phyloP scores from a whole-genome alignment of 2,113 vertebrate species.

The Tiliqua scincoides region DNA sequence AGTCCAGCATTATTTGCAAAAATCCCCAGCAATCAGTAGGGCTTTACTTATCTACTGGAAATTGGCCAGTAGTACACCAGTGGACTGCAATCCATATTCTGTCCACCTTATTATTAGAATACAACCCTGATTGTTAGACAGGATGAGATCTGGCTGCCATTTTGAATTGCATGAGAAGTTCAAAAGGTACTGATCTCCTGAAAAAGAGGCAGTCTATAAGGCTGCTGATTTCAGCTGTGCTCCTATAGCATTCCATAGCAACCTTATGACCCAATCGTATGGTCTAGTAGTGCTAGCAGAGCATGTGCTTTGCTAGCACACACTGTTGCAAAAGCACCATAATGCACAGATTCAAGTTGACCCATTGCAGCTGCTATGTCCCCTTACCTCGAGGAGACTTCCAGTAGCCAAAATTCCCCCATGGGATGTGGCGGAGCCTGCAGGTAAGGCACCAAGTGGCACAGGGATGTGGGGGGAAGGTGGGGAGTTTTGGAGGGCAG shows the following conservation, averaged over 20 bases:
- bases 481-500: no score
- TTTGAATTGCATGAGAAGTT: constrained; percentile 54
- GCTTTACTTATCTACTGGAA: background rate
- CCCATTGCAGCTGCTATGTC: no score
- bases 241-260: constrained; percentile 16
- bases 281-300: no score
- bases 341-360: no score
- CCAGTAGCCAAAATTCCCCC: no score
- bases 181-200: constrained; percentile 33
- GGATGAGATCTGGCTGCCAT: constrained; percentile 38
- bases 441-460: no score
- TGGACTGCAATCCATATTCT: background rate
- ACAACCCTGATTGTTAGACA: constrained; percentile 25
- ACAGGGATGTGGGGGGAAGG: no score
- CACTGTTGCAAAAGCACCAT: no score
- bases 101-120: constrained; percentile 21
- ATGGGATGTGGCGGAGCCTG: no score
- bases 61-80: background rate
- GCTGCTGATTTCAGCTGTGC: background rate
- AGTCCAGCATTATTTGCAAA: background rate
- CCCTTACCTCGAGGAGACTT: no score
- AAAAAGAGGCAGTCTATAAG: constrained; percentile 1
- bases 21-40: background rate
- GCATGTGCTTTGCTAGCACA: no score
- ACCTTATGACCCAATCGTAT: no score